Percentiles rank a stretch among this genome's conserved stretches.
phyloP scores from a whole-genome alignment of 2,888 invertebrate species.

The Callosobruchus maculatus region DNA sequence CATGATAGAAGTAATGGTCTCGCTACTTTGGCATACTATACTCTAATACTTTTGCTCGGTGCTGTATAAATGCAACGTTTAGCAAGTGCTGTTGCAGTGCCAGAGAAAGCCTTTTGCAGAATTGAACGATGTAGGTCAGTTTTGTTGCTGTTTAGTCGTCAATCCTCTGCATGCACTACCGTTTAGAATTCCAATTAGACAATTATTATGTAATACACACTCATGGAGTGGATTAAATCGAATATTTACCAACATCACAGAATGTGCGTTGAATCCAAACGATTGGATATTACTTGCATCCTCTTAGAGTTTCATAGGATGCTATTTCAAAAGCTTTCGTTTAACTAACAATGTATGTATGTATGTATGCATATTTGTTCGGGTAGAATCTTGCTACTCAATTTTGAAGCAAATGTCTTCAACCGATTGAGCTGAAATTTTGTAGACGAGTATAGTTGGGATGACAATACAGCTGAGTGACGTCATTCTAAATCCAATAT shows the following conservation, averaged over 20 bases:
- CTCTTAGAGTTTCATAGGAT: too few species aligned
- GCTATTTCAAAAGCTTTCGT: too few species aligned
- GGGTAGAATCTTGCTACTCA: too few species aligned
- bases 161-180: neutral
- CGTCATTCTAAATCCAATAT: too few species aligned
- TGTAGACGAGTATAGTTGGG: too few species aligned
- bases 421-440: too few species aligned
- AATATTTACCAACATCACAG: neutral
- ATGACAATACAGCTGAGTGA: too few species aligned
- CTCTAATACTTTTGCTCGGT: slow-evolving; percentile 37
- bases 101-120: neutral
- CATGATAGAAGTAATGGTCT: too few species aligned
- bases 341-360: too few species aligned
- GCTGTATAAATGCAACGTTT: neutral
- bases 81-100: neutral
- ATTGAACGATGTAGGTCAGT: neutral
- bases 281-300: neutral
- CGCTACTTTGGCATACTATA: too few species aligned
- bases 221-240: neutral
- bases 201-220: neutral
- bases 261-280: neutral
- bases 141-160: neutral
- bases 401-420: too few species aligned
- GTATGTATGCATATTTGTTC: too few species aligned
- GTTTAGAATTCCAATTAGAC: neutral